A percentile compares a stretch with the other conserved stretches of the same genome.
Conservation (phyloP, 1,140 invertebrate species). For the Diuraphis noxia region DNA sequence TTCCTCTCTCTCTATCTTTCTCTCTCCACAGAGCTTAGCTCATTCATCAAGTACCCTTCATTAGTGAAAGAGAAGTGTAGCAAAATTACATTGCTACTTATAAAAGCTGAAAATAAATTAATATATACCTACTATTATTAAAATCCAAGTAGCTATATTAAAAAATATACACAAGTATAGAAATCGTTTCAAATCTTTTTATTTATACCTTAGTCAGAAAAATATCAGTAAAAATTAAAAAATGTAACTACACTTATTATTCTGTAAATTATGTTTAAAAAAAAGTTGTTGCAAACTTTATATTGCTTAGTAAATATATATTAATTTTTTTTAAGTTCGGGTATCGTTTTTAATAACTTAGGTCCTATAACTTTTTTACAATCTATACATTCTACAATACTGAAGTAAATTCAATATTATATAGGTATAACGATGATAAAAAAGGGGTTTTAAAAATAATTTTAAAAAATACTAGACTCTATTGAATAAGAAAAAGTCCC, state of each 20-base stretch:
- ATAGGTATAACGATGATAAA: too few species aligned
- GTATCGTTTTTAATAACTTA: background rate
- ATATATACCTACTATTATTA: conserved; percentile 16
- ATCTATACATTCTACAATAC: background rate
- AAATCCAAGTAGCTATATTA: background rate
- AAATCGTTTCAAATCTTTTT: background rate
- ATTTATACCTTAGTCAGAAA: background rate
- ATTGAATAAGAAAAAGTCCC: too few species aligned
- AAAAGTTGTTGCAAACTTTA: background rate
- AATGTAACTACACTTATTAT: background rate
- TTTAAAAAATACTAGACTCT: too few species aligned
- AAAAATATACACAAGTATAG: background rate
- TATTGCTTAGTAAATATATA: background rate
- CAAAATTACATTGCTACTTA: background rate
- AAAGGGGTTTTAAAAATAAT: too few species aligned
- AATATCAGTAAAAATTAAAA: background rate
- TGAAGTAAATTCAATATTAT: too few species aligned
- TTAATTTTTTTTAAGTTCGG: background rate
- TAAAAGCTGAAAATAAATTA: conserved; percentile 5
- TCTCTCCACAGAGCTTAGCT: background rate
- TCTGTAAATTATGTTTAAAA: background rate
- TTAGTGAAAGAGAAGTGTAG: conserved; percentile 18
- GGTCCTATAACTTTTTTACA: too few species aligned
- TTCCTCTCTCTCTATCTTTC: background rate
- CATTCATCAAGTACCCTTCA: conserved; percentile 46